Evolutionary conservation across 2,888 invertebrate genomes (phyloP).

Genomic region (Synanthedon vespiformis): DNA sequence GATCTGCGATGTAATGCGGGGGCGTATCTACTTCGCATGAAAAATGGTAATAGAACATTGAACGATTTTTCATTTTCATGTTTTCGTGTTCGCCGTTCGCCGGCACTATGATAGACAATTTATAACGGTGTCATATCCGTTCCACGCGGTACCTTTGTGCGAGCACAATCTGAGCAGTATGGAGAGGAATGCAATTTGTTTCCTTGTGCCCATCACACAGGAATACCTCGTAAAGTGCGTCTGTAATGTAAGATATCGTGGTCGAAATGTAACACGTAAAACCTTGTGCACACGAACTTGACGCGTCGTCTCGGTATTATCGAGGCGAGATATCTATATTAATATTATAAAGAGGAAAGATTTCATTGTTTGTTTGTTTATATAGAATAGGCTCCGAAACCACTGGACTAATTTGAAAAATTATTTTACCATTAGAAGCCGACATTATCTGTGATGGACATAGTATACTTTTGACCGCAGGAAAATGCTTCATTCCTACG

Average conservation of each 20-base stretch:
- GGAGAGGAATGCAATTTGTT: conserved; percentile 40
- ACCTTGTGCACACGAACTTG: neutral
- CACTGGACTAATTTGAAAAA: no score
- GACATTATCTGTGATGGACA: no score
- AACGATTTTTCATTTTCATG: conserved; percentile 61
- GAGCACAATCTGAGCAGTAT: conserved; percentile 26
- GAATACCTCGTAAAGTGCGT: conserved; percentile 20
- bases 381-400: no score
- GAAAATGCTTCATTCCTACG: no score
- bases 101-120: conserved; percentile 42
- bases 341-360: no score
- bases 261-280: neutral
- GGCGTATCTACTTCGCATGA: conserved; percentile 18
- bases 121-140: conserved; percentile 40
- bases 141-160: conserved; percentile 10
- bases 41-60: conserved; percentile 50
- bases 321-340: no score
- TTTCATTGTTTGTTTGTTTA: no score
- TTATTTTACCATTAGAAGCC: no score
- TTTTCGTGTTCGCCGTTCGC: conserved; percentile 37
- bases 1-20: neutral
- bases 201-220: conserved; percentile 16
- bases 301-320: no score
- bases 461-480: no score
- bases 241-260: neutral